These are phyloP conservation scores for Axis porcinus DNA, from an alignment of 2,113 vertebrate species.

Conservation along the genomic window DNA sequence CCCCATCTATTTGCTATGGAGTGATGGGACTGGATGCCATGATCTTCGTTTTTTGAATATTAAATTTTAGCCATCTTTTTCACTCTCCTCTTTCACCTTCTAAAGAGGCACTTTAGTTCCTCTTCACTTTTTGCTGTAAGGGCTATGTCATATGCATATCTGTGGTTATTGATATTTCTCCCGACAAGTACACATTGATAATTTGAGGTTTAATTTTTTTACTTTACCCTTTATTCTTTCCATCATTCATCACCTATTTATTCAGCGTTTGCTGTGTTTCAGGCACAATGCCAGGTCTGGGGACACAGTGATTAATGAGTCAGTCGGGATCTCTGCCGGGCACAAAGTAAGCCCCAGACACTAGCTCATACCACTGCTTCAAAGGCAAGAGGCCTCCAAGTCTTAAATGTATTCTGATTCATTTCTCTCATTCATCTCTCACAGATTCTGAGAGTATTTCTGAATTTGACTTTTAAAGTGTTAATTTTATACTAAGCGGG, in stretches of 20 bases:
- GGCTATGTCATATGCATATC: background rate
- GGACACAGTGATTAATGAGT: conserved; percentile 13
- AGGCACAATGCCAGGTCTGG: background rate
- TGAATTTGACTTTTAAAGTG: background rate
- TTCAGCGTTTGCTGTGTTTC: background rate
- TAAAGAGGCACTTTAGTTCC: background rate
- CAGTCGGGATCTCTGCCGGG: background rate
- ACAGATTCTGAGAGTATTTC: background rate
- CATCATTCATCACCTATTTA: background rate
- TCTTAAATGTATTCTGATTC: background rate
- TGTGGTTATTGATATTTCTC: background rate
- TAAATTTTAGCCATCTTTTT: background rate
- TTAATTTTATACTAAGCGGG: background rate
- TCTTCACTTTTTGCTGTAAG: background rate
- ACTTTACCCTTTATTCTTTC: background rate
- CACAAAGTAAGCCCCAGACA: conserved; percentile 9
- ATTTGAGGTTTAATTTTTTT: background rate
- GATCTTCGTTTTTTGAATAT: background rate
- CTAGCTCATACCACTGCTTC: background rate
- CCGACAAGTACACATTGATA: background rate
- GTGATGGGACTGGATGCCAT: background rate
- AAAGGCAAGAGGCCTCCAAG: background rate
- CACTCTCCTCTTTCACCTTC: background rate
- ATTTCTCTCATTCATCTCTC: background rate
- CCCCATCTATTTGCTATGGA: background rate